Conservation (phyloP, 2,888 invertebrate genomes). For the Fragum fragum region DNA sequence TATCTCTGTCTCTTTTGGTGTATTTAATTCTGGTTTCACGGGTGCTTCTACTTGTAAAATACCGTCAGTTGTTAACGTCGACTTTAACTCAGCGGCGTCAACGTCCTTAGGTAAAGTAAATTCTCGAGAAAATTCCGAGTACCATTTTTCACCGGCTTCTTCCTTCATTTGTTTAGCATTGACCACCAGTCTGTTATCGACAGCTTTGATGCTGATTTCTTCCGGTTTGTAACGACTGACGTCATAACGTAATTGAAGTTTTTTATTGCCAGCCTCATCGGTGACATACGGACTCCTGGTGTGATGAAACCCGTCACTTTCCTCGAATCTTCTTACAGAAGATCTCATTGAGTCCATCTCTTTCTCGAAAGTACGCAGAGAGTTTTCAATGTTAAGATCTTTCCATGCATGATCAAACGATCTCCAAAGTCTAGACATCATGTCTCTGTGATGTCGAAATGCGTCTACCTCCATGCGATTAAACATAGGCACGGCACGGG, state of each 20-base stretch:
- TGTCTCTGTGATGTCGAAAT: conserved; percentile 7
- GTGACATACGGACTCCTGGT: conserved; percentile 9
- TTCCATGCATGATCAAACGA: background rate
- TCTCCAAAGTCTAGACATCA: background rate
- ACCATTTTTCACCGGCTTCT: conserved; percentile 23
- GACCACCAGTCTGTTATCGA: conserved; percentile 21
- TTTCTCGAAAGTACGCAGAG: background rate
- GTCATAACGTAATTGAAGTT: conserved; percentile 22
- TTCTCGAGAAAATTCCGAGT: conserved; percentile 21
- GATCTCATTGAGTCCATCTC: conserved; percentile 5
- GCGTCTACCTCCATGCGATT: background rate
- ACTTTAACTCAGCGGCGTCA: conserved; percentile 7
- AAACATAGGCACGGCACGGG: conserved; percentile 9
- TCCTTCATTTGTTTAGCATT: conserved; percentile 17
- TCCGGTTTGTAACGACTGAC: conserved; percentile 21
- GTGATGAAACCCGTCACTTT: background rate
- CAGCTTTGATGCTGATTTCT: conserved; percentile 16
- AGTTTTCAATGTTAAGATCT: background rate
- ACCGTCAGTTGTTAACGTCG: conserved; percentile 12
- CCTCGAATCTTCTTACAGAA: background rate
- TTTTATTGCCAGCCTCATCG: conserved; percentile 15
- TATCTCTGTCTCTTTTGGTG: background rate
- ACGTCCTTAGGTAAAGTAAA: conserved; percentile 24
- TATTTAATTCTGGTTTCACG: conserved; percentile 5
- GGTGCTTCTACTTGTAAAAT: conserved; percentile 18